Percentiles rank a stretch among this genome's conserved stretches.
These are phyloP conservation scores for Charaxes varanes DNA, from an alignment of 1,140 invertebrate species.

Conservation along the genomic window DNA sequence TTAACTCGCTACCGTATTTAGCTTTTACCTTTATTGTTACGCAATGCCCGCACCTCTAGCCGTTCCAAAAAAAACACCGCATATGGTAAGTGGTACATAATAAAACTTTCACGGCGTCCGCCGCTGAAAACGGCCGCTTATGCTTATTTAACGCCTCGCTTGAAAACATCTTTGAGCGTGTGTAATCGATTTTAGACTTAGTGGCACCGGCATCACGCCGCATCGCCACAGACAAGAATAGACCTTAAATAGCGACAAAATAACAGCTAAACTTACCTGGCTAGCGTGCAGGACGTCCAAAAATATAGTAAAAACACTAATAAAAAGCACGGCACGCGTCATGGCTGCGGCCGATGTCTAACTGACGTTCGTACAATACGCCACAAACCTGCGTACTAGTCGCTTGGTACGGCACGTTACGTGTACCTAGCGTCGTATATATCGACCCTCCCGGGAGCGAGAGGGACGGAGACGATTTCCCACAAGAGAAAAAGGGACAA, in stretches of 20 bases:
- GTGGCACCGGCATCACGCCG: slow-evolving; percentile 31
- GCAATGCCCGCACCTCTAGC: slow-evolving; percentile 28
- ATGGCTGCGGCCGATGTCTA: slow-evolving; percentile 64
- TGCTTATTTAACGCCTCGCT: slow-evolving; percentile 47
- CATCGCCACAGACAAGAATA: slow-evolving; percentile 9
- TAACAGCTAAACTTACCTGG: slow-evolving; percentile 50
- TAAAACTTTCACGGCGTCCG: slow-evolving; percentile 58
- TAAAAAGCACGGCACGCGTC: slow-evolving; percentile 69
- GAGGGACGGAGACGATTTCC: slow-evolving; percentile 21
- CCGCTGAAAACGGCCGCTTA: slow-evolving; percentile 47
- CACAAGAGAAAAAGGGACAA: slow-evolving; percentile 31
- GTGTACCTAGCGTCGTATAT: slow-evolving; percentile 69
- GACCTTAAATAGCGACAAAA: slow-evolving; percentile 18
- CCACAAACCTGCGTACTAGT: slow-evolving; percentile 66
- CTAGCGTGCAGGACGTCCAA: slow-evolving; percentile 65
- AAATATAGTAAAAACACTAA: slow-evolving; percentile 71
- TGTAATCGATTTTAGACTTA: slow-evolving; percentile 67
- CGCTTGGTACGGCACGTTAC: slow-evolving; percentile 50
- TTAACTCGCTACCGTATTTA: slow-evolving; percentile 2
- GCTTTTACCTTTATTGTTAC: slow-evolving; percentile 25
- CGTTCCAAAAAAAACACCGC: slow-evolving; percentile 25
- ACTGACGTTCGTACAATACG: slow-evolving; percentile 56
- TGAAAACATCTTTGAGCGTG: slow-evolving; percentile 56
- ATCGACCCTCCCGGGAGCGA: slow-evolving; percentile 65
- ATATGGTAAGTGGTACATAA: slow-evolving; percentile 22